Percentiles rank a stretch among this genome's conserved stretches.
Conservation (phyloP, 2,113 vertebrate genomes). For the Choloepus hoffmanni region DNA sequence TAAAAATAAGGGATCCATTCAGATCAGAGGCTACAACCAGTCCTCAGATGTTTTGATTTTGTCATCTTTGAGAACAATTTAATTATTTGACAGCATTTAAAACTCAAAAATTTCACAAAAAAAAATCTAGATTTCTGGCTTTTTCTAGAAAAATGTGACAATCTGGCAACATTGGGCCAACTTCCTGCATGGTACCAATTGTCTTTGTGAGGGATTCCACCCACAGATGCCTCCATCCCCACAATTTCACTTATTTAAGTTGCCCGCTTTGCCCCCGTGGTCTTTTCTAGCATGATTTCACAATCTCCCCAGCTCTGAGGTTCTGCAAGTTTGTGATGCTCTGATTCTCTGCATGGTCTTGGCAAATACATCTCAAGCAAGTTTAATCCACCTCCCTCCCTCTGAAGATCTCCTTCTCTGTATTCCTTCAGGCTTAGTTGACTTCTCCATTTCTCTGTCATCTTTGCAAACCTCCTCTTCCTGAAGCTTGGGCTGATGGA, state of each 20-base stretch:
- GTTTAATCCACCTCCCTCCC: neutral
- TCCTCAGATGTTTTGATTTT: conserved; percentile 7
- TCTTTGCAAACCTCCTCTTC: neutral
- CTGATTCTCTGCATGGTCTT: neutral
- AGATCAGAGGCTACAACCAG: neutral
- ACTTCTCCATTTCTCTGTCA: neutral
- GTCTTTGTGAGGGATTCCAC: neutral
- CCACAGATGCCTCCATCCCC: neutral
- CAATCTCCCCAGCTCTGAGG: neutral
- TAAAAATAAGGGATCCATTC: neutral
- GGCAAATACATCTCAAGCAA: neutral
- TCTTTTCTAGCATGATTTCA: neutral
- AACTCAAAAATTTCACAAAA: neutral
- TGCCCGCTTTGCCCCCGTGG: neutral
- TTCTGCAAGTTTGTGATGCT: neutral
- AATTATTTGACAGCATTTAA: neutral
- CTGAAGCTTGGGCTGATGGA: neutral
- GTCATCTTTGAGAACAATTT: neutral
- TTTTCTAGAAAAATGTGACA: neutral
- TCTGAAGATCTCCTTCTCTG: neutral
- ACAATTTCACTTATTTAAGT: neutral
- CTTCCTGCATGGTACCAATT: neutral
- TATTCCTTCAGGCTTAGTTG: neutral
- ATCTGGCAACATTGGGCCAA: neutral
- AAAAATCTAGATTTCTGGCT: neutral